Evolutionary conservation across 2,888 invertebrate species (phyloP), one percentile per base, ranked within the genome.

Genomic region (Thera britannica): DNA sequence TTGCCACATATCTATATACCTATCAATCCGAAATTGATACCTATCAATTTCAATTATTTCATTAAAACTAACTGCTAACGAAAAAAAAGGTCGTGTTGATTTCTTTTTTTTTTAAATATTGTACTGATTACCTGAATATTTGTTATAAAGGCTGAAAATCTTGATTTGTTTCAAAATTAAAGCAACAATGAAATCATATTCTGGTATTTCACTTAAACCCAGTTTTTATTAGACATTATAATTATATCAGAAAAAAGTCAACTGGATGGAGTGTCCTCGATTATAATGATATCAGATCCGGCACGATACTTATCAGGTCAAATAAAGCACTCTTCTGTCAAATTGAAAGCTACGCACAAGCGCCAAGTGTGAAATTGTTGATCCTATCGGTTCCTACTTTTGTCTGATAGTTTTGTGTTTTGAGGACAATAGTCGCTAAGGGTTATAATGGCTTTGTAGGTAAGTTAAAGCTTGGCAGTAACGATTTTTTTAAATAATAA

Each of bases 281-380:
- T 76, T 72, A 86, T 83, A 86, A 87, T 85, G 84, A 80, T 81
- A 81, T 83, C 83, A 82, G 83, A 86, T 85, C 76, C 83, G 75
- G 79, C 77, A 80, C 82, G 90, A 90, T 90, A 82, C 79, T 85
- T 86, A 90, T 90, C 90, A 78, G 70, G 62, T 74, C 74, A 83
- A 84, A 88, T 86, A 87, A 88, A 89, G 83, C 81, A 83, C 87
- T 88, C 82, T 79, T 75, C 81, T 83, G 80, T 83, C 84, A 83
- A 81, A 83, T 82, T 81, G 81, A 81, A 81, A 85, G 77, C 75
- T 78, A 77, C 81, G 77, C 79, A 48, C 12, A 84, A 79, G 89
- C 82, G 83, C 82, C 80, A 83, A 89, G 90, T 90, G 92, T 91
- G 88, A 91, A 90, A 91, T 91, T 85, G 83, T 78, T 83, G 91